Evolutionary conservation across 2,797 vertebrate genomes (phyloP), one percentile per base, ranked within the genome.

Genomic region (Tiaroga cobitis): DNA sequence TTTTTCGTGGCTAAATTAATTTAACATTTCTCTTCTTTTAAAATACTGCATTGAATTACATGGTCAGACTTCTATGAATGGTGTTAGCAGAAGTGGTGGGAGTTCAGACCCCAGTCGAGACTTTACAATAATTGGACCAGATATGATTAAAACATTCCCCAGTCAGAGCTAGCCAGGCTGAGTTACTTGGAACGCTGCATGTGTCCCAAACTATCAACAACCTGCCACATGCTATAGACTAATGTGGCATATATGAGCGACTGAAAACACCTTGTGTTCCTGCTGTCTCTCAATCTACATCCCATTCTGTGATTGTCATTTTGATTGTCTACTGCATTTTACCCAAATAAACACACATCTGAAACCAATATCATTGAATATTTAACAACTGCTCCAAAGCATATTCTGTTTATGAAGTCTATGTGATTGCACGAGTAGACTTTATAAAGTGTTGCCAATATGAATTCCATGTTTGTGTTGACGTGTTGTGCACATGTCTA

Each of bases 141-240:
- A 90, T 90, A 89, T 87, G 81, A 89, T 89, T 89, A 82, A 87
- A 89, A 90, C 87, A 59, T 83, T 79, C 65, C 63, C 65, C 74
- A 85, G 86, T 88, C 78, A 86, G 79, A 80, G 54, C 75, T 9
- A 34, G 70, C 87, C 68, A 82, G 80, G 68, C 80, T 65, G 43
- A 83, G 63, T 56, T 59, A 85, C 76, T 77, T 65, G 24, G 54
- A 83, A 76, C 73, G 37, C 82, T 69, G 85, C 80, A 83, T 70
- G 68, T 85, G 88, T 85, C 72, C 77, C 37, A 81, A 72, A 54
- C 21, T 68, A 59, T 83, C 73, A 87, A 56, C 72, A 80, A 79
- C 32, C 84, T 86, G 80, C 37, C 75, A 88, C 72, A 65, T 18
- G 63, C 21, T 65, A 21, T 21, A 67, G 49, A 54, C 72, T 67